Evolutionary conservation across 2,888 invertebrate species (phyloP).

Genomic region (Ctenicera cuprea): DNA sequence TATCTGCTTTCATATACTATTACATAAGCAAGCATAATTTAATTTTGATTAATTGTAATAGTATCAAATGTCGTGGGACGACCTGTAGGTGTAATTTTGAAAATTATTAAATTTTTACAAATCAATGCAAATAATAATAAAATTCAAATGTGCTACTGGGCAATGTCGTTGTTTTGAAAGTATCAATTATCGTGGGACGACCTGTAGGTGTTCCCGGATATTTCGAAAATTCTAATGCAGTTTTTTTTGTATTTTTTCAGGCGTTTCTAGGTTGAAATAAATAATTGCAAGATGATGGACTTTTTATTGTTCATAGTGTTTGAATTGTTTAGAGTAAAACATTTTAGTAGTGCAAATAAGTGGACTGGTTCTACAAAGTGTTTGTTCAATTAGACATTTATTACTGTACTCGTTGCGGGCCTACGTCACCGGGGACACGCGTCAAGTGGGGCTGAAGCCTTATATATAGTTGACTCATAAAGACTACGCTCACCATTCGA

Average conservation of each 20-base stretch:
- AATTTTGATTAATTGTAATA: too few relatives aligned
- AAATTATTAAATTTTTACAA: too few relatives aligned
- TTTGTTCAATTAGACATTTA: slow-evolving; percentile 39
- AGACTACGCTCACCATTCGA: slow-evolving; percentile 31
- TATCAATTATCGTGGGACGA: too few relatives aligned
- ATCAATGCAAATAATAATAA: too few relatives aligned
- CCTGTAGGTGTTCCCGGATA: too few relatives aligned
- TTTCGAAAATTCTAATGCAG: too few relatives aligned
- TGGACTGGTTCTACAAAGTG: slow-evolving; percentile 50
- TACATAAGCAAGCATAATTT: too few relatives aligned
- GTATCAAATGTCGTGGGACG: too few relatives aligned
- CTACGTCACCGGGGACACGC: slow-evolving; percentile 46
- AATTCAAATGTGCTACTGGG: too few relatives aligned
- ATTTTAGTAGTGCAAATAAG: slow-evolving; percentile 45
- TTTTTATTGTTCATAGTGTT: slow-evolving; percentile 49
- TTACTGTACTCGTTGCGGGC: slow-evolving; percentile 19
- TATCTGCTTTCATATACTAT: too few relatives aligned
- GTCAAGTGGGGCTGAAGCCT: slow-evolving; percentile 49
- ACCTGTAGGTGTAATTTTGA: too few relatives aligned
- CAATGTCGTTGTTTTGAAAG: too few relatives aligned
- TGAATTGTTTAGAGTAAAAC: slow-evolving; percentile 52
- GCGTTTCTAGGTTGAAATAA: slow-evolving; percentile 10
- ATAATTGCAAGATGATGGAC: slow-evolving; percentile 47
- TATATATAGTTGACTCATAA: slow-evolving; percentile 45
- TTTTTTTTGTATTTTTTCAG: slow-evolving; percentile 17